Base-by-base conservation (phyloP, 2,797 vertebrate species). In the Otus scops region DNA sequence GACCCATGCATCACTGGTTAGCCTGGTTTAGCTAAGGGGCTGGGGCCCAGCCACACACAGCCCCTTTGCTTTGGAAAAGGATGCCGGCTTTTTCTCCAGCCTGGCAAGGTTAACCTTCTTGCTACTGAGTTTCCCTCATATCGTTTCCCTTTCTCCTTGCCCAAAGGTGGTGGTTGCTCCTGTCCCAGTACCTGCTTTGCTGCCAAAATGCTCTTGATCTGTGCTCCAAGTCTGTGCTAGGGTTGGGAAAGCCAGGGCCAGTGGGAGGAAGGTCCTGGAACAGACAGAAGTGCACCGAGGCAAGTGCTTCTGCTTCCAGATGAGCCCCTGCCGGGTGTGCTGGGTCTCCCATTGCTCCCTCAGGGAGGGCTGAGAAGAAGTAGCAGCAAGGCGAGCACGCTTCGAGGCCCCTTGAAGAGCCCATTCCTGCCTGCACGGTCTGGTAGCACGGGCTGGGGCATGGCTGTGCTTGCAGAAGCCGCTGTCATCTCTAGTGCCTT, bases 341-440 rank as follows among this genome's bases (percentile, higher is more conserved):
- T 17, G 9, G 21, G 28, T 11, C 4, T 76, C 45, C 38, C 16
- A 1, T 10, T 30, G 36, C 48, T 53, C 17, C 22, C 28, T 67
- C 0, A 0, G 61, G 15, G 50, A 69, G 28, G 18, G 51, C 27
- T 64, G 74, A 17, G 30, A 70, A 70, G 61, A 28, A 74, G 45
- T 36, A 94, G 86, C 45, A 51, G 41, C 13, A 12, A 74, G 32
- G 39, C 3, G 2, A 17, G 57, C 15, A 14, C 3, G 4, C 15
- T 10, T 0, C 2, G 6, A 30, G 41, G 13, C 9, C 11, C 23
- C 64, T 51, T 3, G 51, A 51, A 50, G 77, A 84, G 6, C 36
- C 20, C 50, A 32, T 27, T 34, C 11, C 32, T 36, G 10, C 38
- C 30, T 30, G 34, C 0, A 0, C 1, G 1, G 22, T 22, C 30